Evolutionary conservation across 2,888 invertebrate genomes (phyloP).

Genomic region (Dione juno): DNA sequence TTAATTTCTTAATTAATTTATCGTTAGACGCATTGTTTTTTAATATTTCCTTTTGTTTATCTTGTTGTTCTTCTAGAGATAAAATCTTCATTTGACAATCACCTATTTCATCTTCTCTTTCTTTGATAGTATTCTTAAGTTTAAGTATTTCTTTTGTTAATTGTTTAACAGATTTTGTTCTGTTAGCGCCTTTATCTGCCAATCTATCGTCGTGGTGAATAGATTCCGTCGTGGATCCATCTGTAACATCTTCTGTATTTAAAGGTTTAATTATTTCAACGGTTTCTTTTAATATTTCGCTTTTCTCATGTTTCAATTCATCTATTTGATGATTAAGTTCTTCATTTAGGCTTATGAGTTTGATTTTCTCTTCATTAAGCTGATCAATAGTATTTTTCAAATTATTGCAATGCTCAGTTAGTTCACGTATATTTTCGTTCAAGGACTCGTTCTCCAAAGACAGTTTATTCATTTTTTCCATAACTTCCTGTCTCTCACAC

Average conservation of each 20-base stretch:
- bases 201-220: slow-evolving; percentile 69
- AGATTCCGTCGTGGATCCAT: slow-evolving; percentile 58
- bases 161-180: slow-evolving; percentile 76
- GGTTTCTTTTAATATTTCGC: slow-evolving; percentile 74
- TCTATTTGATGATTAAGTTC: slow-evolving; percentile 73
- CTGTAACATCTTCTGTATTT: slow-evolving; percentile 61
- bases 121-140: slow-evolving; percentile 77
- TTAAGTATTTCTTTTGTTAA: slow-evolving; percentile 80
- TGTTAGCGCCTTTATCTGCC: slow-evolving; percentile 66
- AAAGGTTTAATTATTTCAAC: slow-evolving; percentile 66
- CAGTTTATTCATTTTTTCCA: slow-evolving; percentile 87
- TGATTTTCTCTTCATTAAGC: slow-evolving; percentile 74
- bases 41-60: slow-evolving; percentile 70
- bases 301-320: slow-evolving; percentile 70
- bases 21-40: slow-evolving; percentile 66
- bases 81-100: slow-evolving; percentile 81
- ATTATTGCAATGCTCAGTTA: slow-evolving; percentile 78
- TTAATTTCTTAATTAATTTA: slow-evolving; percentile 69
- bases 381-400: slow-evolving; percentile 73
- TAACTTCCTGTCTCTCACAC: slow-evolving; percentile 87
- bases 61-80: slow-evolving; percentile 77
- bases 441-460: slow-evolving; percentile 84
- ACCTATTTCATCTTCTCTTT: slow-evolving; percentile 79
- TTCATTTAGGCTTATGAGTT: slow-evolving; percentile 63
- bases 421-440: slow-evolving; percentile 74